Evolutionary conservation across 2,113 vertebrate genomes (phyloP), one percentile per base, ranked within the genome.

Genomic region (Spilogale gracilis): DNA sequence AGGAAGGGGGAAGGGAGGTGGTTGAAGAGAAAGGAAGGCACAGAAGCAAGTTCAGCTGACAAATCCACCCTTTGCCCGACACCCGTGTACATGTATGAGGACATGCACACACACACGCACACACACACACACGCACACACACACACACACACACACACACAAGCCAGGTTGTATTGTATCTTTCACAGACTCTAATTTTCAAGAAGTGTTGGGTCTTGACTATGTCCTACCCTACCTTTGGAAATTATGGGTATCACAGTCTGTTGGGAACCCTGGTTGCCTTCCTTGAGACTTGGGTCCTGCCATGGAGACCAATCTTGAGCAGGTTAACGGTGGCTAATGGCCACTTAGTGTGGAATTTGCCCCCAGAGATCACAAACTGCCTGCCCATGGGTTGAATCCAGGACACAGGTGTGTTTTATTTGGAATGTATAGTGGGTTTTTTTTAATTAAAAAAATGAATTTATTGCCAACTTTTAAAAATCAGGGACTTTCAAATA

Each of bases 401-500:
- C 61, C 43, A 81, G 56, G 56, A 58, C 94, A 63, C 21, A 45
- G 23, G 8, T 48, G 14, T 82, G 45, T 85, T 84, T 85, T 84
- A 38, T 86, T 92, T 92, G 61, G 21, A 60, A 10, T 78, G 14
- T 48, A 54, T 5, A 18, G 2, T 84, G 30, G 38, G 38, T 52
- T 56, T 91, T 65, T 67, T 63, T 69, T 9, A 69, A 38, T 18
- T 18, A 20, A 76, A 79, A 71, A 92, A 93, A n/a, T 20, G 13
- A 65, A 76, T n/a, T 61, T 87, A 43, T 85, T 58, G 32, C 58
- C 71, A 69, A 85, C 6, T 71, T 84, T 92, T 76, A 67, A 89
- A 84, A 82, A 81, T 84, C 2, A 71, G 45, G 17, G 6, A 27
- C 48, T 91, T 95, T 90, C 38, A 89, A 58, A 52, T 65, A 67